Evolutionary conservation across 2,888 invertebrate species (phyloP), one percentile per base, ranked within the genome.

Genomic region (Stomorhina lunata): DNA sequence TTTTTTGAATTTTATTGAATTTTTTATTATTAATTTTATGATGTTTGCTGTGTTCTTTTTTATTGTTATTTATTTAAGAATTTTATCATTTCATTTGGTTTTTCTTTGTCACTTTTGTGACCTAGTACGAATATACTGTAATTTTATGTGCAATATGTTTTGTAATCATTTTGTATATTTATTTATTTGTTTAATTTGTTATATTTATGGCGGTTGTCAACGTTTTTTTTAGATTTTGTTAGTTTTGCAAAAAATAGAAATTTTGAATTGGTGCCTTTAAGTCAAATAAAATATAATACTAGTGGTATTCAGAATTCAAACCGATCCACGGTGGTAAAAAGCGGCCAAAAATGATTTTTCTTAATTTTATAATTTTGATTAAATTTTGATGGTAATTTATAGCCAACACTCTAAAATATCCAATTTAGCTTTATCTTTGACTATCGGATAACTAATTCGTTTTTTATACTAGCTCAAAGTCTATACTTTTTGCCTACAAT

Each of bases 1-100:
- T 79, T 81, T 83, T 71, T 82, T 45, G 59, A 81, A 59, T 87
- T 87, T 86, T 84, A 85, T 68, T 86, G 29, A 69, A 15, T 59
- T 79, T 69, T 73, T 83, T 55, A 59, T 76, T 75, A 68, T 65
- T 61, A 59, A 69, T 69, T 22, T 43, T 40, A 15, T 65, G 20
- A 27, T 53, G 9, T 34, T 71, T 73, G 48, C 45, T 66, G 66
- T 85, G 81, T 81, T 85, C 80, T 63, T 50, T 76, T 71, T 73
- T 68, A 50, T 71, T 55, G 17, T 55, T 81, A 66, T 81, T 81
- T 81, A 63, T 77, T 77, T 73, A 77, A 77, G 72, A 81, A 55
- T 76, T 81, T 77, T 77, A 81, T 77, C 72, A 63, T 17, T 66
- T 77, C 72, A 63, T 17, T 66, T 29, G 9, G 57, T 65, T 65